phyloP scores from a whole-genome alignment of 2,797 vertebrate genomes.

The Helostoma temminkii region DNA sequence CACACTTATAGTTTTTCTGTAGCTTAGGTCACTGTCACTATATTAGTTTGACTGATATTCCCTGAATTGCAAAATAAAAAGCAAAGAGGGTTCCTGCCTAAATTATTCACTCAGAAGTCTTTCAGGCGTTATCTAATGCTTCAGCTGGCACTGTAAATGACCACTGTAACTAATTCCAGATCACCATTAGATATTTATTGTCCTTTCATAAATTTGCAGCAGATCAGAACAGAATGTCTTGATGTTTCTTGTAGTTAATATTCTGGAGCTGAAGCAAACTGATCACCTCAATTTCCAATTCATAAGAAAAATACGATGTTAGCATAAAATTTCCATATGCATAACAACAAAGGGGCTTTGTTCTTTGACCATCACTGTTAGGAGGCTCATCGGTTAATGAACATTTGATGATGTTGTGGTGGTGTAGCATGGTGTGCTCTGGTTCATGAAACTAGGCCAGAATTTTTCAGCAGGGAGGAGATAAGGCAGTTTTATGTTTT shows the following conservation, averaged over 20 bases:
- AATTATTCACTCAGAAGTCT: background rate
- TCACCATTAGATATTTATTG: background rate
- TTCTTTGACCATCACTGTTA: conserved; percentile 1
- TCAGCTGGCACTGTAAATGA: no score
- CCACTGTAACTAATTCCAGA: no score
- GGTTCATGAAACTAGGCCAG: conserved; percentile 14
- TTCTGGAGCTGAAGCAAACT: conserved; percentile 16
- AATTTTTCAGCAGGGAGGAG: conserved; percentile 10
- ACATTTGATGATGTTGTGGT: no score
- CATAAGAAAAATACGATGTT: conserved; percentile 22
- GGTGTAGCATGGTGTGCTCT: background rate
- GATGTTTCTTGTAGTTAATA: conserved; percentile 20
- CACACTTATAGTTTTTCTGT: no score
- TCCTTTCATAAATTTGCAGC: background rate
- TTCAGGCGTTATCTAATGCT: no score
- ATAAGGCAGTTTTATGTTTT: conserved; percentile 4
- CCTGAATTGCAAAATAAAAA: no score
- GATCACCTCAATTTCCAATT: conserved; percentile 24
- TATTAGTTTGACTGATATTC: no score
- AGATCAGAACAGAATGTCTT: background rate
- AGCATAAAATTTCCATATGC: conserved; percentile 20
- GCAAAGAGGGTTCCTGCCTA: background rate
- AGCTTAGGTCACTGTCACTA: no score
- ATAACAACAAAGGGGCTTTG: conserved; percentile 13
- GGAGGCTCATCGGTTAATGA: conserved; percentile 10